Evolutionary conservation across 2,888 invertebrate species (phyloP), one percentile per base, ranked within the genome.

Genomic region (Biston betularia): DNA sequence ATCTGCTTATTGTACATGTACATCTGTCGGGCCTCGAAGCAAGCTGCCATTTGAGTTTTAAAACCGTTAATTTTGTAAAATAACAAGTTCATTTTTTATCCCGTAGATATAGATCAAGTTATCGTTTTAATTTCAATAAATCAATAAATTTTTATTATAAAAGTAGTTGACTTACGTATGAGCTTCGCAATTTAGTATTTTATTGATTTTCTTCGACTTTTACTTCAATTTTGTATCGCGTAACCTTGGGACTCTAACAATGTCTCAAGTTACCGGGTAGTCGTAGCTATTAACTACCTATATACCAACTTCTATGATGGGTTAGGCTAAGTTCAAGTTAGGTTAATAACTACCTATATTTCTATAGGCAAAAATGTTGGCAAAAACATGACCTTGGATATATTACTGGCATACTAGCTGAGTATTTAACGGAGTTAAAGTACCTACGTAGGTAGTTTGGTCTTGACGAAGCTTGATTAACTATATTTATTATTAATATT

Each of bases 1-100:
- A 90, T 89, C 88, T 85, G 77, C 53, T 75, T 74, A 81, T 82
- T 84, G 86, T 85, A 79, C 87, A 89, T 87, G 83, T 89, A 73
- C 54, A 74, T 75, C 75, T 71, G 78, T 76, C 70, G 76, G 76
- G 75, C 75, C 77, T 75, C 68, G 57, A 76, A 74, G 79, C 76
- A 79, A 71, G 74, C 40, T 77, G 76, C 79, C 78, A 72, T n/a
- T n/a, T 71, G 12, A 15, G 9, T 14, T 35, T 55, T 59, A 49
- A 63, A 53, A 33, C 11, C 40, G 42, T 15, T 44, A 6, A 34
- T 40, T 14, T 33, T 14, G 34, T 24, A 24, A 11, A 24, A 33
- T 7, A 38, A 52, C 45, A 45, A n/a, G n/a, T 44, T 44, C 5
- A 12, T 5, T 45, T 14, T 14, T 7, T 45, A n/a, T 45, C n/a